These are phyloP conservation scores for Sus cebifrons DNA, from an alignment of 2,797 vertebrate species.

Conservation along the genomic window DNA sequence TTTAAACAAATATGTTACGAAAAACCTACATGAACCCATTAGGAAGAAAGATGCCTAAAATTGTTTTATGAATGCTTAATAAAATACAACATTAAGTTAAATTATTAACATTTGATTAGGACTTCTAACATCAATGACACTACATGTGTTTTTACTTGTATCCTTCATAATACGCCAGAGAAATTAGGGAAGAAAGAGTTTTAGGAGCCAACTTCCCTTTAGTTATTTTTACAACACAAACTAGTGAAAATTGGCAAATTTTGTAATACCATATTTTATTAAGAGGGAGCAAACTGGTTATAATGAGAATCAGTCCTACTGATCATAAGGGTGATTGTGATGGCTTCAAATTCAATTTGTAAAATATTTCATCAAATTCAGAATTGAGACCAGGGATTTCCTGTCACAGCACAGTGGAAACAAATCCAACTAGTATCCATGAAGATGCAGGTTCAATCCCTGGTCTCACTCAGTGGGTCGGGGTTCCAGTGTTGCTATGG, in stretches of 20 bases:
- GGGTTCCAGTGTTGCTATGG: too few relatives aligned
- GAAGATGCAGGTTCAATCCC: too few relatives aligned
- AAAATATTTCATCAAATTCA: conserved; percentile 6
- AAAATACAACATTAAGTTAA: neutral
- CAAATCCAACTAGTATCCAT: too few relatives aligned
- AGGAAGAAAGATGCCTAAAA: conserved; percentile 47
- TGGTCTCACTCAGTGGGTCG: too few relatives aligned
- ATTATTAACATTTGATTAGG: conserved; percentile 48
- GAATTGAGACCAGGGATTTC: neutral
- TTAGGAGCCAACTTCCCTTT: neutral
- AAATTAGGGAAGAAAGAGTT: neutral
- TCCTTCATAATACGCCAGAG: neutral
- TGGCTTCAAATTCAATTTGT: neutral
- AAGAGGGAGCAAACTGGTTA: neutral
- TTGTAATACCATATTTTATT: neutral
- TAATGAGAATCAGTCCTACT: neutral
- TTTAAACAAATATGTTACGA: conserved; percentile 37
- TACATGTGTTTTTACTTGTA: conserved; percentile 32
- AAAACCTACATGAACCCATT: neutral
- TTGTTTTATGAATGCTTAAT: neutral
- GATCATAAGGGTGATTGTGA: neutral
- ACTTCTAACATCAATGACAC: conserved; percentile 13
- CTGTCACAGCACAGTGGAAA: too few relatives aligned
- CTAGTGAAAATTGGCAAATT: neutral
- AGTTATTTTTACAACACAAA: neutral